phyloP scores from a whole-genome alignment of 2,113 vertebrate genomes.

The Tricholaema leucomelas region DNA sequence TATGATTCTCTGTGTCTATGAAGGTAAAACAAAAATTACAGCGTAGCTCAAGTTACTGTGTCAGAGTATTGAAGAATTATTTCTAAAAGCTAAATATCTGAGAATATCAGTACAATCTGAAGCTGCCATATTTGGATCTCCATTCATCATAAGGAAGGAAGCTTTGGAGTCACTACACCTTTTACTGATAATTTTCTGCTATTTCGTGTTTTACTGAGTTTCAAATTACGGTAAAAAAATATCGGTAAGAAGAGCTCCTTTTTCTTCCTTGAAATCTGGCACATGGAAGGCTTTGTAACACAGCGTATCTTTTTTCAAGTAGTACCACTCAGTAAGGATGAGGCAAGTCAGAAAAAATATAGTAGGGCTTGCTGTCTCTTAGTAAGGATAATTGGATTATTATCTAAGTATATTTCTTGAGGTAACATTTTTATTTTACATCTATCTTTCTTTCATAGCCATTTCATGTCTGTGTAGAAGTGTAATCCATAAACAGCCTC shows the following conservation, averaged over 20 bases:
- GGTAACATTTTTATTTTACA: not conserved
- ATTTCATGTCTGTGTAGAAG: not conserved
- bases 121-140: not conserved
- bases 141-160: not conserved
- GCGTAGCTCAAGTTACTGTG: not conserved
- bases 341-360: not conserved
- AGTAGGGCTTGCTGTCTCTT: not conserved
- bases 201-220: not conserved
- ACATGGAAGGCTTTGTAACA: not conserved
- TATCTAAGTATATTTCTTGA: not conserved
- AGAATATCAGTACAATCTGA: not conserved
- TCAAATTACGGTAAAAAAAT: not conserved
- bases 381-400: not conserved
- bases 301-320: not conserved
- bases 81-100: not conserved
- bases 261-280: not conserved
- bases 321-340: not conserved
- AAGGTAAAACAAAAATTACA: not conserved
- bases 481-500: not conserved
- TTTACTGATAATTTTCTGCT: not conserved
- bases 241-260: not conserved
- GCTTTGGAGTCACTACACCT: not conserved
- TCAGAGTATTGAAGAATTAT: not conserved
- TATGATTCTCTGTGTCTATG: not conserved
- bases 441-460: not conserved